These are phyloP conservation scores for Sebastes alutus DNA, from an alignment of 2,797 vertebrate genomes.

Conservation along the genomic window DNA sequence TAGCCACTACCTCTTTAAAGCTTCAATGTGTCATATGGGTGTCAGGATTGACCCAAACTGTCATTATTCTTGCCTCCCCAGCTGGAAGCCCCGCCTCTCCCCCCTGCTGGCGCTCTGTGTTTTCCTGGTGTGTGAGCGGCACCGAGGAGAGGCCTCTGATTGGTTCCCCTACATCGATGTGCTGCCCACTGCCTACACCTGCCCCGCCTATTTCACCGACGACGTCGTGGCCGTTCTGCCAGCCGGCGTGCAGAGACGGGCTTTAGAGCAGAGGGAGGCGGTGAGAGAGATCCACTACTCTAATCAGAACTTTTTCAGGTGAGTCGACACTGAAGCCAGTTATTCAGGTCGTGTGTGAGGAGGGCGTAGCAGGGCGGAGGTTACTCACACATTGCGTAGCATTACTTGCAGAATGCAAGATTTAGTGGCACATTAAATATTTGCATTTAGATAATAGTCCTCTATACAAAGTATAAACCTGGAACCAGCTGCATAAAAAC, in stretches of 20 bases:
- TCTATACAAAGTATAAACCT: background rate
- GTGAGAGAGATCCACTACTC: constrained; percentile 81
- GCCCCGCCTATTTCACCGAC: constrained; percentile 84
- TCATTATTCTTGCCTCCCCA: constrained; percentile 42
- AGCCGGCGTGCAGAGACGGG: constrained; percentile 68
- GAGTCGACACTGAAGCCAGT: background rate
- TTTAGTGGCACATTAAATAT: too few relatives aligned
- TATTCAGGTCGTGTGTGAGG: background rate
- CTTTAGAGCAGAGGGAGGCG: constrained; percentile 79
- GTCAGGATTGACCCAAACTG: too few relatives aligned
- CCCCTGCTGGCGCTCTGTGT: constrained; percentile 89
- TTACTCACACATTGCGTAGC: background rate
- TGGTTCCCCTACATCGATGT: constrained; percentile 92
- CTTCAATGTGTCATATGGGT: background rate
- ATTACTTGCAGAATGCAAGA: background rate
- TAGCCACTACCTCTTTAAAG: background rate
- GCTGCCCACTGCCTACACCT: constrained; percentile 88
- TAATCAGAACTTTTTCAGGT: constrained; percentile 84
- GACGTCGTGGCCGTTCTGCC: constrained; percentile 84
- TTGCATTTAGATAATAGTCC: background rate
- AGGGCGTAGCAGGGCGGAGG: background rate
- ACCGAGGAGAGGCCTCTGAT: constrained; percentile 78
- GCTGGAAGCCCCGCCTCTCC: constrained; percentile 88
- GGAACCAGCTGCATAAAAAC: too few relatives aligned
- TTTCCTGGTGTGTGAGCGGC: constrained; percentile 90